phyloP scores from a whole-genome alignment of 2,113 vertebrate genomes.

The Acrocephalus kingi region DNA sequence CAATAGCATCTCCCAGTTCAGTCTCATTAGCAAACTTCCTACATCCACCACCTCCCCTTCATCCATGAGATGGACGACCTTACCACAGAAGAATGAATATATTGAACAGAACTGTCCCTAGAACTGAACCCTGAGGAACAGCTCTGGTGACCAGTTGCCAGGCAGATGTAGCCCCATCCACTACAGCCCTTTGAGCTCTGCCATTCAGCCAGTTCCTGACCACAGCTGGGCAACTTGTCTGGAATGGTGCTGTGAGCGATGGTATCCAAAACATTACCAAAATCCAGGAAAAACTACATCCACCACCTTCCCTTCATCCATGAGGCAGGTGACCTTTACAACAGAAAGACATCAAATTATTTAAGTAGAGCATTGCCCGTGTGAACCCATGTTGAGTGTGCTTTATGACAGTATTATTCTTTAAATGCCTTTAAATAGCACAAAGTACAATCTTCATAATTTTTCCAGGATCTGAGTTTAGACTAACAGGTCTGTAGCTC shows the following conservation, averaged over 20 bases:
- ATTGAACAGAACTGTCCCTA: background rate
- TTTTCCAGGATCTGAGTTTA: background rate
- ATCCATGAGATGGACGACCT: background rate
- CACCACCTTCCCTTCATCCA: background rate
- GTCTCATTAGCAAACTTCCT: background rate
- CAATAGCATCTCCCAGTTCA: background rate
- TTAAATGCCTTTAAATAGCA: background rate
- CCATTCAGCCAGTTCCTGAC: background rate
- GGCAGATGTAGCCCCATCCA: background rate
- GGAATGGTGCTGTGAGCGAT: background rate
- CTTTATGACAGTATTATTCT: background rate
- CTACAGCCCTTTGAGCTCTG: background rate
- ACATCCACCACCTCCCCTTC: background rate
- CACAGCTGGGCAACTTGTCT: background rate
- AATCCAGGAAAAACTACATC: background rate
- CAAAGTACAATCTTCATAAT: background rate
- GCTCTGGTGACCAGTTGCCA: accelerated
- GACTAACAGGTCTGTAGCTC: background rate
- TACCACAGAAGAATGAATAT: background rate
- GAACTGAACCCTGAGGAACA: background rate
- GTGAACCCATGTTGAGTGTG: background rate
- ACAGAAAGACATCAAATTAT: background rate
- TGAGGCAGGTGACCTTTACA: background rate
- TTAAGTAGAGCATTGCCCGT: background rate
- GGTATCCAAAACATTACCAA: background rate